phyloP scores from a whole-genome alignment of 2,113 vertebrate genomes.

The Isichthys henryi region DNA sequence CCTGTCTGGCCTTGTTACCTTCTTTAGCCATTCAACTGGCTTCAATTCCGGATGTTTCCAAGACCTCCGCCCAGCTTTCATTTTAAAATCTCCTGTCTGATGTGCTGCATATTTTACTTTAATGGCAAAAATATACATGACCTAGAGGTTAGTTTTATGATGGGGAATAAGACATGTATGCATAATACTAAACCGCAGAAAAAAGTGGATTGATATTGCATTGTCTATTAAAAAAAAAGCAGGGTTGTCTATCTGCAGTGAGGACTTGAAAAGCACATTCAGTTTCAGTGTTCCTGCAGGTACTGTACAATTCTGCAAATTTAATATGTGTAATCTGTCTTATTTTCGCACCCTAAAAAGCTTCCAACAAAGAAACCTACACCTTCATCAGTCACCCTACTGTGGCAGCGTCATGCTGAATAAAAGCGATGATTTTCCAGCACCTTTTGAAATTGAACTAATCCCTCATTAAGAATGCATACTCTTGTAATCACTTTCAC shows the following conservation, averaged over 20 bases:
- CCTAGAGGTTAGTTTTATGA: background rate
- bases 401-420: background rate
- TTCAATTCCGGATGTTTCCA: background rate
- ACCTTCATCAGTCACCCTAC: background rate
- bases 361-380: background rate
- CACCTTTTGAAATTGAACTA: background rate
- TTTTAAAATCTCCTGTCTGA: background rate
- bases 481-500: background rate
- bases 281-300: background rate
- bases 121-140: background rate
- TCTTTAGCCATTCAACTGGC: background rate
- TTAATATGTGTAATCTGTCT: background rate
- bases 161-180: background rate
- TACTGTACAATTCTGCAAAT: background rate
- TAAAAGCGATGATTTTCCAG: background rate
- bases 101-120: background rate
- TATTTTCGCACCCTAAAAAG: constrained; percentile 5
- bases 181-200: background rate
- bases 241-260: background rate
- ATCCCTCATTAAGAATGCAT: background rate
- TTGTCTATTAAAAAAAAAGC: background rate
- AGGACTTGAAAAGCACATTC: background rate
- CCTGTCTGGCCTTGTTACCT: constrained; percentile 15
- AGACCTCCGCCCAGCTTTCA: background rate
- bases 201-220: background rate